Conservation (phyloP, 2,888 invertebrate species). For the Mongoloraphidia duomilia region DNA sequence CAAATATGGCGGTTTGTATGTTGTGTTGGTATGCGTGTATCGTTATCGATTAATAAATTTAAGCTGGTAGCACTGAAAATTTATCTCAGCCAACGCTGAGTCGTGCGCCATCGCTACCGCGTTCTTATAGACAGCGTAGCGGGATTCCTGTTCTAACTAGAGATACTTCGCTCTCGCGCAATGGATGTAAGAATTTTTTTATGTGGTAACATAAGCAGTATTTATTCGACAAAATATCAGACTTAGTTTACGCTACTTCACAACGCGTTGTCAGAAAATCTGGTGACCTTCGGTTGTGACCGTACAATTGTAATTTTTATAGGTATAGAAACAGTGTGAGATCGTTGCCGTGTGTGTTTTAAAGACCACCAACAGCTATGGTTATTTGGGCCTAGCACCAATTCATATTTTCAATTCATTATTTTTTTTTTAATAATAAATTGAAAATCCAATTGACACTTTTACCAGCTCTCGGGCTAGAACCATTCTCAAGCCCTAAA, state of each 20-base stretch:
- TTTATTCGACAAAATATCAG: no score
- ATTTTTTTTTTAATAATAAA: no score
- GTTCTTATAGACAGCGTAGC: slow-evolving; percentile 42
- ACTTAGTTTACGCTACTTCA: not conserved
- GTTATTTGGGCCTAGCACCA: no score
- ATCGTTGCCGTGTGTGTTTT: no score
- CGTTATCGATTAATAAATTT: slow-evolving; percentile 3
- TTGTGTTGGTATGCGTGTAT: slow-evolving; percentile 2
- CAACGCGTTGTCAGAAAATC: not conserved
- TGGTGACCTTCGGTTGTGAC: not conserved
- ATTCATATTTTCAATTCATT: no score
- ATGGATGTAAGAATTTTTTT: slow-evolving; percentile 4
- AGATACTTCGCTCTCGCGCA: slow-evolving; percentile 3
- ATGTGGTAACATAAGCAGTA: not conserved
- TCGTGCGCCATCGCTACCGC: slow-evolving; percentile 42
- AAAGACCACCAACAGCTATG: no score
- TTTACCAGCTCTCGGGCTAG: no score
- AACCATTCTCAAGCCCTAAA: no score
- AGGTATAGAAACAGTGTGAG: no score
- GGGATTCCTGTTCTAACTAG: slow-evolving; percentile 40
- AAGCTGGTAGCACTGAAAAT: slow-evolving; percentile 45
- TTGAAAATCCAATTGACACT: no score
- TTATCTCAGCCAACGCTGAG: slow-evolving; percentile 35
- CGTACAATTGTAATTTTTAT: no score
- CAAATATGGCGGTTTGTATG: not conserved